Percentiles rank a stretch among this genome's conserved stretches.
Evolutionary conservation across 92 coral and sea anemone species (phyloP).

Genomic region (Zoanthus gigantus): DNA sequence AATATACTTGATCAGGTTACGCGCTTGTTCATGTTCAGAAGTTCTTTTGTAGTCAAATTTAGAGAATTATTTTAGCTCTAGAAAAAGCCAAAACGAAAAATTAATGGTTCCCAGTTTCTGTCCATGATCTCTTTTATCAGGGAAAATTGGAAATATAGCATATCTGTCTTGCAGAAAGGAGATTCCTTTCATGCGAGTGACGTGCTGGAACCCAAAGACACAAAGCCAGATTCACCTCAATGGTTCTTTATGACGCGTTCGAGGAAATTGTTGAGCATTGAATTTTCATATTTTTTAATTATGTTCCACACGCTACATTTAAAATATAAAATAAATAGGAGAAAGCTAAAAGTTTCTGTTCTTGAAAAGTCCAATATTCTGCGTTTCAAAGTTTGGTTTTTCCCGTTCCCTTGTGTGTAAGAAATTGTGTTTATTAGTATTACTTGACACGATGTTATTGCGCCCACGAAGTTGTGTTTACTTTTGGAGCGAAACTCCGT

Average conservation of each 20-base stretch:
- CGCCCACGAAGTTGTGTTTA: conserved; percentile 31
- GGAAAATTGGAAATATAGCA: conserved; percentile 25
- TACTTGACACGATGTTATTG: background rate
- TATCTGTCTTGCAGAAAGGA: conserved; percentile 15
- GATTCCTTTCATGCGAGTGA: conserved; percentile 45
- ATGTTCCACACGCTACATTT: background rate
- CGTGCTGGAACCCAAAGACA: conserved; percentile 7
- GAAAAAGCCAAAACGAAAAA: conserved; percentile 9
- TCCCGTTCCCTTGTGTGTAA: conserved; percentile 1
- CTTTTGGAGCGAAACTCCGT: conserved; percentile 15
- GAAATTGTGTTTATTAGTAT: background rate
- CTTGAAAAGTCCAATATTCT: conserved; percentile 2
- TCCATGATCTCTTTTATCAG: conserved; percentile 13
- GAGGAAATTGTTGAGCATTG: background rate
- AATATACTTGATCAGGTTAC: conserved; percentile 41
- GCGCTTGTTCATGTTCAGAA: conserved; percentile 22
- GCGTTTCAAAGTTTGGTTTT: conserved; percentile 2
- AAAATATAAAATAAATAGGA: background rate
- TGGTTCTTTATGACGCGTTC: conserved; percentile 24
- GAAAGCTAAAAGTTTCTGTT: background rate
- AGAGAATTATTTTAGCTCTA: conserved; percentile 18
- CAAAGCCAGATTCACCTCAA: conserved; percentile 39
- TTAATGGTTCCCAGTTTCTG: background rate
- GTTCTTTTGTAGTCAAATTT: conserved; percentile 36
- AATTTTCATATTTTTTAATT: background rate